phyloP scores from a whole-genome alignment of 2,888 invertebrate species.

The Melanostoma scalare region DNA sequence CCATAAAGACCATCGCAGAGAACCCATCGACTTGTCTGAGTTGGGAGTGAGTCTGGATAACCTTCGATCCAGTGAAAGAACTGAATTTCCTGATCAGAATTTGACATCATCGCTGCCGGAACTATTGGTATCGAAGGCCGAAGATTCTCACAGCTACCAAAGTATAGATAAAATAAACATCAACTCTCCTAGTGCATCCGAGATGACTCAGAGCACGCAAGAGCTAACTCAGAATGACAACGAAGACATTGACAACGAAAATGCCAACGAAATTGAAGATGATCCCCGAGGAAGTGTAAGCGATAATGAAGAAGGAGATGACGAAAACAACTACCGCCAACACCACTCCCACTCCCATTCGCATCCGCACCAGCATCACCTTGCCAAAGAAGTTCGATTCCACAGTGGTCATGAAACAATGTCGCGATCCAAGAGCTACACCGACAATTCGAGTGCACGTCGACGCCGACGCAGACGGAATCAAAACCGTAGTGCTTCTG shows the following conservation, averaged over 20 bases:
- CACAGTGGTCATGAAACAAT: conserved; percentile 81
- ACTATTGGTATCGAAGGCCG: conserved; percentile 79
- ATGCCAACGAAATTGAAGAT: conserved; percentile 75
- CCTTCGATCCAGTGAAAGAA: conserved; percentile 83
- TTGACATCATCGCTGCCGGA: conserved; percentile 86
- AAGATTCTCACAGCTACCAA: conserved; percentile 81
- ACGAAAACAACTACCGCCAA: conserved; percentile 72
- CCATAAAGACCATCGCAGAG: conserved; percentile 84
- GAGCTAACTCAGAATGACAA: conserved; percentile 77
- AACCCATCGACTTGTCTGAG: conserved; percentile 85
- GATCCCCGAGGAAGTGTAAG: conserved; percentile 70
- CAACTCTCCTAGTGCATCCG: conserved; percentile 79
- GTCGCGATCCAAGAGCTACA: conserved; percentile 84
- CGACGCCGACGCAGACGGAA: conserved; percentile 79
- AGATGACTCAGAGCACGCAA: conserved; percentile 81
- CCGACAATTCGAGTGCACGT: conserved; percentile 82
- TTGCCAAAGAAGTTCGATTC: conserved; percentile 81
- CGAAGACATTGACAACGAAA: conserved; percentile 75
- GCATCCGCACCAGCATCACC: conserved; percentile 73
- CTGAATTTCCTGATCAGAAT: conserved; percentile 80
- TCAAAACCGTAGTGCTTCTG: conserved; percentile 80
- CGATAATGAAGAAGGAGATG: conserved; percentile 60
- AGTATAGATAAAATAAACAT: conserved; percentile 81
- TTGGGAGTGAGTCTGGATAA: conserved; percentile 83
- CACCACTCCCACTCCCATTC: conserved; percentile 74